Evolutionary conservation across 2,888 invertebrate genomes (phyloP).

Genomic region (Drosophila borealis): DNA sequence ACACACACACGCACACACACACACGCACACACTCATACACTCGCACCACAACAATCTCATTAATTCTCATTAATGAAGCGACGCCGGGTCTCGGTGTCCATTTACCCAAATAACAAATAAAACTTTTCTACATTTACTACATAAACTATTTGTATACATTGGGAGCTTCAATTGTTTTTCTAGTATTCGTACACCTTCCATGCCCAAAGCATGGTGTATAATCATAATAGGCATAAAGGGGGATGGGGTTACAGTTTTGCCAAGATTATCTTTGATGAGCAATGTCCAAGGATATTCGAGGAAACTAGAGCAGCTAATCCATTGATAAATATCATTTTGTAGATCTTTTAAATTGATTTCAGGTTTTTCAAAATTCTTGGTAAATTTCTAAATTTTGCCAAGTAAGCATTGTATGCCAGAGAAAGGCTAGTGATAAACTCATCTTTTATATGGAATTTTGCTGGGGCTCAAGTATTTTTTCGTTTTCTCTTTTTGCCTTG

Average conservation of each 20-base stretch:
- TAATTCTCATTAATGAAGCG: constrained; percentile 69
- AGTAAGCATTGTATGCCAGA: constrained; percentile 8
- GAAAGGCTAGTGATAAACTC: constrained; percentile 1
- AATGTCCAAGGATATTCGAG: constrained; percentile 1
- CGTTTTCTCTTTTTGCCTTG: neutral
- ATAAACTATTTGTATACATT: constrained; percentile 53
- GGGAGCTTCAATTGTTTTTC: constrained; percentile 37
- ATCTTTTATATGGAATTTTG: constrained; percentile 4
- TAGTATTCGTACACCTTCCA: constrained; percentile 31
- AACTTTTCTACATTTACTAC: constrained; percentile 39
- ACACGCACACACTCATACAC: neutral
- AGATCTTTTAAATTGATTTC: constrained; percentile 50
- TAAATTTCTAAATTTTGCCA: constrained; percentile 17
- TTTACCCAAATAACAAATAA: constrained; percentile 52
- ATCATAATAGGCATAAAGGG: neutral
- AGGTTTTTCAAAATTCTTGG: constrained; percentile 31
- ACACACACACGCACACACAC: neutral
- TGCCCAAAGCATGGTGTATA: constrained; percentile 1
- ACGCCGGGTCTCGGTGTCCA: constrained; percentile 34
- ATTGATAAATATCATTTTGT: constrained; percentile 54
- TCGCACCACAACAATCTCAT: constrained; percentile 50
- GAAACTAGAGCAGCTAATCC: constrained; percentile 38
- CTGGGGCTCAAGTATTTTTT: no score
- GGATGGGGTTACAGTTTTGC: constrained; percentile 43
- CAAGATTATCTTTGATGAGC: constrained; percentile 42